Conservation (phyloP, 1,140 invertebrate species). For the Apis florea region DNA sequence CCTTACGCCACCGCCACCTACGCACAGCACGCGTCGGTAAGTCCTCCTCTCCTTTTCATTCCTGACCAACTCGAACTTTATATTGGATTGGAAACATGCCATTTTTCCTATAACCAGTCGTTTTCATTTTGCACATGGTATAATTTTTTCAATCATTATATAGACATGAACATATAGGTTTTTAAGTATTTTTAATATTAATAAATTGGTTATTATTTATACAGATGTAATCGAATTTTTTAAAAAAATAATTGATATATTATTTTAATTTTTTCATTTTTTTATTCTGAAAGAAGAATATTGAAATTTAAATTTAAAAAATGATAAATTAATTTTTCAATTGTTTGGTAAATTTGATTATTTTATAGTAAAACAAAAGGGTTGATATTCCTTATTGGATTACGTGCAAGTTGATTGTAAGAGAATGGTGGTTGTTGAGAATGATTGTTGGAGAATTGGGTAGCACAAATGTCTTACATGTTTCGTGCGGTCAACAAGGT, state of each 20-base stretch:
- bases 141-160: neutral
- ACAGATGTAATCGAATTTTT: neutral
- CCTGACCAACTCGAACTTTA: neutral
- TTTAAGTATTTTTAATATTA: neutral
- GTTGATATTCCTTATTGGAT: neutral
- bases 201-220: neutral
- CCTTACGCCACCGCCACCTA: slow-evolving; percentile 78
- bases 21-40: slow-evolving; percentile 78
- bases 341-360: neutral
- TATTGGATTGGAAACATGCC: neutral
- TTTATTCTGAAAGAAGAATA: too few relatives aligned
- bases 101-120: neutral
- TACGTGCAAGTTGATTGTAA: neutral
- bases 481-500: neutral
- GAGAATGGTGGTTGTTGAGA: neutral
- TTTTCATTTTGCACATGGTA: neutral
- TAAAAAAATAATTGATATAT: too few relatives aligned
- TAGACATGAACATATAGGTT: neutral
- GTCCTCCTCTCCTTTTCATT: slow-evolving; percentile 38
- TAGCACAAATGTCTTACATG: neutral
- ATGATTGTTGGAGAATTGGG: too few relatives aligned
- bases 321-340: neutral
- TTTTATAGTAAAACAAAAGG: neutral
- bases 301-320: neutral
- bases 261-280: neutral